These are phyloP conservation scores for Pseudomyrmex flavicornis DNA, from an alignment of 1,140 invertebrate genomes.

Conservation along the genomic window DNA sequence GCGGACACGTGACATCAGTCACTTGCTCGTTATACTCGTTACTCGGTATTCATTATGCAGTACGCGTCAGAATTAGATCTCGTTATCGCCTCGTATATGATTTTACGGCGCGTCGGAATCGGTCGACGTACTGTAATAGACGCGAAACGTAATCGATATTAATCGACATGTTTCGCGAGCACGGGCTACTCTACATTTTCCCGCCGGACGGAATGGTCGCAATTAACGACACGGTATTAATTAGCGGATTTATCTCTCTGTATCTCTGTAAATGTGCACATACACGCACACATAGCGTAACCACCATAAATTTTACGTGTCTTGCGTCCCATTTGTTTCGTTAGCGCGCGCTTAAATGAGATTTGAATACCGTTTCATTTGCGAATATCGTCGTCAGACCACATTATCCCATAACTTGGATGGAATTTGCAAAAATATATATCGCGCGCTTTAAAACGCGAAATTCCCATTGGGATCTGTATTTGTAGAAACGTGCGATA, in stretches of 20 bases:
- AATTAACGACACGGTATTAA: constrained; percentile 63
- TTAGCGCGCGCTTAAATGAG: constrained; percentile 26
- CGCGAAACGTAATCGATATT: constrained; percentile 24
- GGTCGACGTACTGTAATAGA: constrained; percentile 36
- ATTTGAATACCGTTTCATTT: constrained; percentile 27
- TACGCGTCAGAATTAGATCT: constrained; percentile 52
- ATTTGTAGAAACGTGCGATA: background rate
- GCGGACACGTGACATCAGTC: constrained; percentile 31
- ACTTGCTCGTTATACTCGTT: constrained; percentile 42
- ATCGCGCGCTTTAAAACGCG: background rate
- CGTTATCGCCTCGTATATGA: constrained; percentile 49
- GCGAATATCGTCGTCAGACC: background rate
- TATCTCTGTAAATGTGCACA: background rate
- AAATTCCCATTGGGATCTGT: background rate
- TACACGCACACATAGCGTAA: background rate
- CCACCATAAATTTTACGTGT: constrained; percentile 38
- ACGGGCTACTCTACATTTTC: background rate
- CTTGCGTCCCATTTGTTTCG: constrained; percentile 41
- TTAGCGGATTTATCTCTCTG: constrained; percentile 50
- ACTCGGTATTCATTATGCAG: constrained; percentile 52
- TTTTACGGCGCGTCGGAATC: constrained; percentile 22
- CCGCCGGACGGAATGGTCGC: background rate
- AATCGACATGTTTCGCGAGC: constrained; percentile 23
- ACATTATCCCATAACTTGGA: background rate
- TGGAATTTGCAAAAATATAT: constrained; percentile 11